Conservation (phyloP, 2,113 vertebrate species). For the Oreotragus oreotragus region DNA sequence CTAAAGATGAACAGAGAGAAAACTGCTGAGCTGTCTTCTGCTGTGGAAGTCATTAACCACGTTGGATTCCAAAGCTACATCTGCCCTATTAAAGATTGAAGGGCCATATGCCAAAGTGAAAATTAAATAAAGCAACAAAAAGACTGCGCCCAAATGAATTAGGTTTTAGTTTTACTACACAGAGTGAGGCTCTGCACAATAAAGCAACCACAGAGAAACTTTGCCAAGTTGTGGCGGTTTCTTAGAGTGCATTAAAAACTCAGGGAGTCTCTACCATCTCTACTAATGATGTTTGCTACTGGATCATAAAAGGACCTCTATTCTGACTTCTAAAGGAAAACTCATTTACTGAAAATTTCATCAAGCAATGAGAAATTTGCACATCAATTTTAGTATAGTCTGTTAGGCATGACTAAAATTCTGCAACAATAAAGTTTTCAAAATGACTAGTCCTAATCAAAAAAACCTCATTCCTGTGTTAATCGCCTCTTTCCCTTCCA, state of each 20-base stretch:
- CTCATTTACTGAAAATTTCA: constrained; percentile 19
- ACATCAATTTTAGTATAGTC: neutral
- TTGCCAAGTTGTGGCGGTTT: constrained; percentile 45
- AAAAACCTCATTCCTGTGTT: neutral
- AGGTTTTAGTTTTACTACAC: constrained; percentile 53
- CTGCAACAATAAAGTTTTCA: neutral
- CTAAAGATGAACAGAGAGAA: neutral
- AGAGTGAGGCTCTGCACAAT: neutral
- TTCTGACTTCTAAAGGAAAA: constrained; percentile 5
- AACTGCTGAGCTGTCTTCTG: constrained; percentile 52
- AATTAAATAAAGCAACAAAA: constrained; percentile 71
- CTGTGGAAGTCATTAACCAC: constrained; percentile 45
- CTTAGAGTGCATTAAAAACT: constrained; percentile 54
- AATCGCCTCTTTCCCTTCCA: constrained; percentile 1
- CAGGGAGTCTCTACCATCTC: constrained; percentile 10
- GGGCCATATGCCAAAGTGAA: constrained; percentile 62
- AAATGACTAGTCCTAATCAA: neutral
- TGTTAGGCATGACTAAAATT: neutral
- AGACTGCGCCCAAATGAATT: constrained; percentile 49
- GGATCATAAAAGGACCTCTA: constrained; percentile 28
- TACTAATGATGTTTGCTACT: constrained; percentile 30
- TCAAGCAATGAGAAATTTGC: constrained; percentile 7
- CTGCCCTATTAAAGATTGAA: constrained; percentile 47
- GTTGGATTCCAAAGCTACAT: constrained; percentile 59
- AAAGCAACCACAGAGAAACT: constrained; percentile 46